Evolutionary conservation across 1,140 invertebrate species (phyloP).

Genomic region (Drosophila burlai): DNA sequence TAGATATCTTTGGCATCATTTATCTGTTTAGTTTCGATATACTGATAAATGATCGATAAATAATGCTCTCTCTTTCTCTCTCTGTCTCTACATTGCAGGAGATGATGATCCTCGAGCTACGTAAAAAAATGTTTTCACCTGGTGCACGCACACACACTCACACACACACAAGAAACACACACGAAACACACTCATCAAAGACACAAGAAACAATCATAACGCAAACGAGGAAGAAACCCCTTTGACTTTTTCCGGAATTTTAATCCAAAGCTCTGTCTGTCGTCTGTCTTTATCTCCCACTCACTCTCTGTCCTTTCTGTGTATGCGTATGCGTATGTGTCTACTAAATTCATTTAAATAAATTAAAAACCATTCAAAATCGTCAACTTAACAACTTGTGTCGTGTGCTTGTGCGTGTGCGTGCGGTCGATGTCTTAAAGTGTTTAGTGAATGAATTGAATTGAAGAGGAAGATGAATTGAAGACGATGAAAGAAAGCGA

Average conservation of each 20-base stretch:
- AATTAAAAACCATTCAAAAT: slow-evolving; percentile 4
- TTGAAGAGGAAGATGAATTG: slow-evolving; percentile 5
- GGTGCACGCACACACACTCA: slow-evolving; percentile 6
- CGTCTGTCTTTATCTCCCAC: slow-evolving; percentile 13
- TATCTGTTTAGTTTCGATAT: background rate
- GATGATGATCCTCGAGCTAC: slow-evolving; percentile 29
- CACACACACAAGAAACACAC: background rate
- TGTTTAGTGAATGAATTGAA: slow-evolving; percentile 38
- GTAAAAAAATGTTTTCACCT: slow-evolving; percentile 10
- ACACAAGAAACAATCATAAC: slow-evolving; percentile 1
- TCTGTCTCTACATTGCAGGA: slow-evolving; percentile 40
- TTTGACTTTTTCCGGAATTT: background rate
- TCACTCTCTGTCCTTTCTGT: background rate
- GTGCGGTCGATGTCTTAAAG: slow-evolving; percentile 28
- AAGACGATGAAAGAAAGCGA: slow-evolving; percentile 26
- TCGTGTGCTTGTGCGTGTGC: slow-evolving; percentile 3
- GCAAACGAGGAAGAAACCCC: background rate
- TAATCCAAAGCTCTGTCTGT: slow-evolving; percentile 6
- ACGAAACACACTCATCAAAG: background rate
- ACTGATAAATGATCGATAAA: too few species aligned
- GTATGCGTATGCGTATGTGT: slow-evolving; percentile 29
- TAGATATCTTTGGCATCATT: background rate
- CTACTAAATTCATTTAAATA: slow-evolving; percentile 31
- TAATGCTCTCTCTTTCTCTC: slow-evolving; percentile 16
- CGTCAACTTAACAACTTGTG: slow-evolving; percentile 5